Conservation (phyloP, 2,888 invertebrate genomes). For the Atrina japonica region DNA sequence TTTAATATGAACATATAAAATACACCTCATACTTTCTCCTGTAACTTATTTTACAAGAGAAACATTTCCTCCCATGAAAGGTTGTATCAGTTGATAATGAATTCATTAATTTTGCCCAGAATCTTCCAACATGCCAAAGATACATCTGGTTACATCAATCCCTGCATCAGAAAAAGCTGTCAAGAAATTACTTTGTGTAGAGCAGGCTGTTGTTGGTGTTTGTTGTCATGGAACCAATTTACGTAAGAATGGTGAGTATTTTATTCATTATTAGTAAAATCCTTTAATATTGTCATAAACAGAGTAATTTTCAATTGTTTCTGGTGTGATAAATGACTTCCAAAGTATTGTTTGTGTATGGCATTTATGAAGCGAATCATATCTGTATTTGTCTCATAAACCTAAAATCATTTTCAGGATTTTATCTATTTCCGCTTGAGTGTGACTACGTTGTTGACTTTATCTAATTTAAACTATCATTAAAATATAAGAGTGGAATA, state of each 20-base stretch:
- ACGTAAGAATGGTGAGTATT: constrained; percentile 45
- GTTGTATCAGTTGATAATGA: neutral
- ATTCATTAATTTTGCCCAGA: neutral
- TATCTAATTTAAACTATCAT: too few species aligned
- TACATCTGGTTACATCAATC: constrained; percentile 50
- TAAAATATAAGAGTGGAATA: too few species aligned
- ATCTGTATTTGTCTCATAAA: too few species aligned
- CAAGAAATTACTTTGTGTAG: constrained; percentile 52
- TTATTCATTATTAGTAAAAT: neutral
- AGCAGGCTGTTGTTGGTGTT: constrained; percentile 57
- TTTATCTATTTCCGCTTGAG: too few species aligned
- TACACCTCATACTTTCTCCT: too few species aligned
- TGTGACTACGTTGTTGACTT: too few species aligned
- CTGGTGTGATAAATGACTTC: too few species aligned
- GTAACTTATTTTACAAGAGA: too few species aligned
- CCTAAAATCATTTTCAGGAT: too few species aligned
- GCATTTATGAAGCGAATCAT: too few species aligned
- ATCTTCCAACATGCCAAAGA: constrained; percentile 32
- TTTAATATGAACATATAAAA: too few species aligned
- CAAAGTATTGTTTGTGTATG: too few species aligned
- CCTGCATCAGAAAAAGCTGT: constrained; percentile 53
- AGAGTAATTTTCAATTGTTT: neutral
- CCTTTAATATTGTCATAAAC: neutral
- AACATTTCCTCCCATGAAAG: neutral
- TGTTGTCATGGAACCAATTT: constrained; percentile 58